Evolutionary conservation across 2,888 invertebrate genomes (phyloP).

Genomic region (Eristalinus aeneus): DNA sequence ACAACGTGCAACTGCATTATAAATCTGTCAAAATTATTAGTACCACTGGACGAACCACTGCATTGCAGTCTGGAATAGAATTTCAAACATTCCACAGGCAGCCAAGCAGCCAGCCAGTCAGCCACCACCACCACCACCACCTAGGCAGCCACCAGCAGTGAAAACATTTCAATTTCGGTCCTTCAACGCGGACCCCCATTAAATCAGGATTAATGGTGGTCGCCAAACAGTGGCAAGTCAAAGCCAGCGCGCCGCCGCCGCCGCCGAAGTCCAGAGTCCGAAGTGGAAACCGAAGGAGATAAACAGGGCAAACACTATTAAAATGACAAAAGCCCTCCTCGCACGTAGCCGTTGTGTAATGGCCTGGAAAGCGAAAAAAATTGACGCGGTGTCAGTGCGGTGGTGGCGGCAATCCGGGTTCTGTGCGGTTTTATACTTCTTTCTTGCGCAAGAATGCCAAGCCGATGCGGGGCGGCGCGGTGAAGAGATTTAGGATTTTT

Average conservation of each 20-base stretch:
- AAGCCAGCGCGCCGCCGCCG: background rate
- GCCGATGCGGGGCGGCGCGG: constrained; percentile 20
- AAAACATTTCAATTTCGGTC: constrained; percentile 66
- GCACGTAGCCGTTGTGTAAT: constrained; percentile 47
- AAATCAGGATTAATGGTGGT: constrained; percentile 62
- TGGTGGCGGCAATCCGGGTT: background rate
- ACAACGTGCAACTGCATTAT: constrained; percentile 57
- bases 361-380: constrained; percentile 48
- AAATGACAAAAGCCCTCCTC: constrained; percentile 67
- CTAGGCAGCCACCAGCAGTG: background rate
- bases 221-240: constrained; percentile 57
- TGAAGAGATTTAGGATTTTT: constrained; percentile 64
- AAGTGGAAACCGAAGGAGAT: constrained; percentile 32
- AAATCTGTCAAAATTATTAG: constrained; percentile 67
- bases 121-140: too few species aligned
- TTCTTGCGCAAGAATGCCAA: constrained; percentile 59
- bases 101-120: background rate
- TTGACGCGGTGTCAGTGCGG: constrained; percentile 15
- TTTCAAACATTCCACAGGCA: constrained; percentile 57
- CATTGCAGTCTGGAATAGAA: constrained; percentile 44
- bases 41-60: constrained; percentile 42
- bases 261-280: background rate
- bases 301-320: constrained; percentile 53
- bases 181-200: constrained; percentile 62
- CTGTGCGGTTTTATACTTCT: constrained; percentile 6